phyloP scores from a whole-genome alignment of 2,888 invertebrate species.

The Phrixothrix hirtus region DNA sequence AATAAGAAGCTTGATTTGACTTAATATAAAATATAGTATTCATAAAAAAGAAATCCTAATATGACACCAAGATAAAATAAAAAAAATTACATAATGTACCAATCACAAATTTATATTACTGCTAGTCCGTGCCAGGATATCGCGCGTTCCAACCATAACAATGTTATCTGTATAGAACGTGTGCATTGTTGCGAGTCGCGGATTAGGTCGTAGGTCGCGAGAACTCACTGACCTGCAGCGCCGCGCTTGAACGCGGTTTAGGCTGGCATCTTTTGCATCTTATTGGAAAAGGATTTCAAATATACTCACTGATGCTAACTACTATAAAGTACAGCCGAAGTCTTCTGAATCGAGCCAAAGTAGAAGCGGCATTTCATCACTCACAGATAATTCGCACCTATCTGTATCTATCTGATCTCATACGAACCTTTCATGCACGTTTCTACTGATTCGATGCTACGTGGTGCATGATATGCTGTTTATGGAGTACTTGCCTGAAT shows the following conservation, averaged over 20 bases:
- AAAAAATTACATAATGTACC: constrained; percentile 23
- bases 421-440: constrained; percentile 37
- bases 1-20: too few relatives aligned
- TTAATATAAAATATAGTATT: too few relatives aligned
- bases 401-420: constrained; percentile 32
- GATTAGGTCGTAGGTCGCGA: constrained; percentile 51
- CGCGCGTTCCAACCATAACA: constrained; percentile 37
- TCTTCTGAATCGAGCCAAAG: constrained; percentile 13
- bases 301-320: too few relatives aligned
- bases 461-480: constrained; percentile 35
- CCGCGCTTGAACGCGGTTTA: constrained; percentile 39
- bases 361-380: constrained; percentile 34
- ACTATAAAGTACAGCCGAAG: too few relatives aligned
- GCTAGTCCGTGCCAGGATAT: constrained; percentile 31
- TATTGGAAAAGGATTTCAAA: background rate
- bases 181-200: constrained; percentile 46
- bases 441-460: constrained; percentile 25
- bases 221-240: constrained; percentile 54
- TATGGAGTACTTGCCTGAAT: constrained; percentile 27
- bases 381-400: constrained; percentile 38
- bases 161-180: constrained; percentile 41
- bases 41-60: too few relatives aligned
- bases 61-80: too few relatives aligned
- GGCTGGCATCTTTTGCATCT: constrained; percentile 3
- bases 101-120: constrained; percentile 21